Conservation (phyloP, 2,888 invertebrate species). For the Thymelicus lineola region DNA sequence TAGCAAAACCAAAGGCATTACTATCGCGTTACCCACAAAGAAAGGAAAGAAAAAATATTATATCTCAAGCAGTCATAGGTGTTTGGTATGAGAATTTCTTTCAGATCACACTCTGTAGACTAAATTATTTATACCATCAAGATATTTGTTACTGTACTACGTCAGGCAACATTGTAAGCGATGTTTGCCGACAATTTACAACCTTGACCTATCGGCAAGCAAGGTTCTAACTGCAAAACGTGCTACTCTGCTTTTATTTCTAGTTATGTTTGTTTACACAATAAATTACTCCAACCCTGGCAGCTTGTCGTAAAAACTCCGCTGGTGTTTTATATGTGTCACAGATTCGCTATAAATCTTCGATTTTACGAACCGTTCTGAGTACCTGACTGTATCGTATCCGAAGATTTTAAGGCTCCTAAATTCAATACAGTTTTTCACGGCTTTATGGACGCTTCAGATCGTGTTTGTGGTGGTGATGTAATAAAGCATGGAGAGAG, state of each 20-base stretch:
- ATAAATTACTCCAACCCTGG: slow-evolving; percentile 41
- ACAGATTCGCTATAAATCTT: slow-evolving; percentile 41
- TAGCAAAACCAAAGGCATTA: too few species aligned
- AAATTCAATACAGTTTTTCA: slow-evolving; percentile 27
- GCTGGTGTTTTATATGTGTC: slow-evolving; percentile 41
- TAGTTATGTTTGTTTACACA: slow-evolving; percentile 41
- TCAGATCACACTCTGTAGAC: too few species aligned
- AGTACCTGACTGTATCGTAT: slow-evolving; percentile 32
- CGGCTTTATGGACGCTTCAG: slow-evolving; percentile 21
- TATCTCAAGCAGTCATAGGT: too few species aligned
- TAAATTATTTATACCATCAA: too few species aligned
- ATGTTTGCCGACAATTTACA: neutral
- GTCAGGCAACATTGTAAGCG: too few species aligned
- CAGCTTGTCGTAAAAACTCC: slow-evolving; percentile 42
- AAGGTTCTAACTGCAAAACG: slow-evolving; percentile 15
- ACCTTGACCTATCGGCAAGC: neutral
- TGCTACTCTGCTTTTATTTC: slow-evolving; percentile 16
- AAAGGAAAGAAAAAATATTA: too few species aligned
- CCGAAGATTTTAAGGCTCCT: slow-evolving; percentile 22
- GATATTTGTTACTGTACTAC: too few species aligned
- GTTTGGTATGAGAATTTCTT: too few species aligned
- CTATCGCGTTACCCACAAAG: too few species aligned
- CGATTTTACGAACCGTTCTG: slow-evolving; percentile 35
- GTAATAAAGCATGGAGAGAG: slow-evolving; percentile 17
- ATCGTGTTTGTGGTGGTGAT: slow-evolving; percentile 12